Evolutionary conservation across 2,113 vertebrate species (phyloP), one percentile per base, ranked within the genome.

Genomic region (Trematocara marginatum): DNA sequence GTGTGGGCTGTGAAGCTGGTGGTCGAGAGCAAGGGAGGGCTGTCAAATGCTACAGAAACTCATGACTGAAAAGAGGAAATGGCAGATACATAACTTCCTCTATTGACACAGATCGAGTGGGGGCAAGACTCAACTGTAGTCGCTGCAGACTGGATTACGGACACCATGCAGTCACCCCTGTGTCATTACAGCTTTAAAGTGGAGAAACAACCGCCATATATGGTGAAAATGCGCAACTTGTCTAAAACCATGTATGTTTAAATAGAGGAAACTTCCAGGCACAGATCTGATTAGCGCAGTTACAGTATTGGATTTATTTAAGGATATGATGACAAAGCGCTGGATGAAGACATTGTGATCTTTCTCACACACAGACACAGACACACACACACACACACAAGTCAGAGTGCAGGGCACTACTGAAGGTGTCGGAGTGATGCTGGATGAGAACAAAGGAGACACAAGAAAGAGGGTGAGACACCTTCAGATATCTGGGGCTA

Each of bases 31-130:
- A 88, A 88, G 89, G 88, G 90, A 94, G 91, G 90, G 85, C 85
- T 89, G 92, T 92, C 90, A 94, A 94, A 92, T 90, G 92, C 86
- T 87, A 95, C 93, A 94, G 87, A 94, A 95, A 91, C 92, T 94
- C 92, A 91, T 94, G 93, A 95, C 91, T 88, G 82, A 94, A 95
- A 96, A 95, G 94, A 93, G 94, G 95, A 96, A 96, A 94, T 88
- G 90, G 90, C 79, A 93, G 83, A 91, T 90, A 89, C 87, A 91
- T 31, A 83, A 96, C 95, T 96, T 96, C 95, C 95, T 95, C 95
- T 95, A 94, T 94, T 95, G 94, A 95, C 90, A 94, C 90, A 95
- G 90, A 91, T 90, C 81, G 69, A 93, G 91, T 90, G 91, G 88
- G 92, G 93, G 90, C 81, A 91, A 93, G 89, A 93, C 84, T 93